These are phyloP conservation scores for Nephrotoma appendiculata DNA, from an alignment of 2,888 invertebrate genomes.

Conservation along the genomic window DNA sequence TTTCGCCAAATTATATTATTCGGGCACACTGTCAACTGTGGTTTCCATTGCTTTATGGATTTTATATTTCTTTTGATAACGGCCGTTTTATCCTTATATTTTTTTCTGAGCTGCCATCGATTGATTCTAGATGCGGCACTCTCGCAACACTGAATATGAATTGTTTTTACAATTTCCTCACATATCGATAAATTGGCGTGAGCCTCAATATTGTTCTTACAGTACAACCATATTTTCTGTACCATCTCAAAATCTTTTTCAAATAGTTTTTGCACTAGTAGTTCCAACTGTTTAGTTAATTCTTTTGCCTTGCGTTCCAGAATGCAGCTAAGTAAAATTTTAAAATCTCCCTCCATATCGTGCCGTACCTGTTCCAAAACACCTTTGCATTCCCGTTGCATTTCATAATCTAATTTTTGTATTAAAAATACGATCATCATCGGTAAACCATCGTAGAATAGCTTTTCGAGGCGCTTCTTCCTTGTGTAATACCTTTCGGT, in stretches of 20 bases:
- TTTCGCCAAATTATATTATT: neutral
- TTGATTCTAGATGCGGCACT: neutral
- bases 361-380: neutral
- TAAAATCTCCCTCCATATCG: neutral
- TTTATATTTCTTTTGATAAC: neutral
- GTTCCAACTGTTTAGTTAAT: neutral
- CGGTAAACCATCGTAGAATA: neutral
- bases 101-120: neutral
- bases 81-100: neutral
- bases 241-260: neutral
- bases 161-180: neutral
- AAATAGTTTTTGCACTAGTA: neutral
- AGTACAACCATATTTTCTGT: neutral
- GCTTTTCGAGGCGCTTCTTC: neutral
- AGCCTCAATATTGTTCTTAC: neutral
- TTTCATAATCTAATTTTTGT: neutral
- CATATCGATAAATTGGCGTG: neutral
- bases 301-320: neutral
- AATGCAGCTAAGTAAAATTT: neutral
- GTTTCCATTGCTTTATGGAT: neutral
- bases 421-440: neutral
- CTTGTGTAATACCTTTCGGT: neutral
- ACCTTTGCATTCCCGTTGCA: neutral
- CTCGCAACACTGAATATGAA: neutral
- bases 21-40: neutral